Evolutionary conservation across 1,140 invertebrate genomes (phyloP), one percentile per base, ranked within the genome.

Genomic region (Bombus balteatus): DNA sequence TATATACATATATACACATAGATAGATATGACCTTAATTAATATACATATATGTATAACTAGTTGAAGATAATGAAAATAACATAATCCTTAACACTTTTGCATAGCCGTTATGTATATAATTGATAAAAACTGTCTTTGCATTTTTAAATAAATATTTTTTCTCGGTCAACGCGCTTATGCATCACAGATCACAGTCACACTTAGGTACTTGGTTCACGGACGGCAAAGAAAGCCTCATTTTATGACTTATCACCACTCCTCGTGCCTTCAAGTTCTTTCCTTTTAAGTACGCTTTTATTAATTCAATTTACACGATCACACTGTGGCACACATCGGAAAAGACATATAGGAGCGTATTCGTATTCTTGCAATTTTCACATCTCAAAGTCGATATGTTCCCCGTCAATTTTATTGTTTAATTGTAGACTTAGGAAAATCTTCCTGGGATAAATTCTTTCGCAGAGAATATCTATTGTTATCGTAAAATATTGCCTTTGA

Each of bases 181-280:
- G 78, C 83, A 87, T 88, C 81, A 91, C 87, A 75, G 76, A 94
- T 94, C 93, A 94, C 93, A 94, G 94, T 92, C 87, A 93, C 92
- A 93, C 91, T 93, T 94, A 94, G 93, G 92, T 94, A 94, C 92
- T 92, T 87, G 87, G 89, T 93, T 82, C 68, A 81, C 76, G 83
- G 87, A 90, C 85, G 79, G 72, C 70, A 71, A 72, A 70, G n/a
- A 25, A 80, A 73, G 34, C 81, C 68, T 66, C 83, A 57, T 59
- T 39, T 81, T 47, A 43, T 37, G 78, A 80, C 37, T 84, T 83
- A 78, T 87, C 53, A 59, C 41, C 78, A 74, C 72, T 83, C 39
- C 47, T 75, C 47, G 34, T 83, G 71, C 39, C 41, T 74, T 89
- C 43, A 34, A 22, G 32, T 73, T 15, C 28, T 39, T 66, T n/a